A percentile compares a stretch with the other conserved stretches of the same genome.
Conservation (phyloP, 1,140 invertebrate species). For the Zaprionus africanus region DNA sequence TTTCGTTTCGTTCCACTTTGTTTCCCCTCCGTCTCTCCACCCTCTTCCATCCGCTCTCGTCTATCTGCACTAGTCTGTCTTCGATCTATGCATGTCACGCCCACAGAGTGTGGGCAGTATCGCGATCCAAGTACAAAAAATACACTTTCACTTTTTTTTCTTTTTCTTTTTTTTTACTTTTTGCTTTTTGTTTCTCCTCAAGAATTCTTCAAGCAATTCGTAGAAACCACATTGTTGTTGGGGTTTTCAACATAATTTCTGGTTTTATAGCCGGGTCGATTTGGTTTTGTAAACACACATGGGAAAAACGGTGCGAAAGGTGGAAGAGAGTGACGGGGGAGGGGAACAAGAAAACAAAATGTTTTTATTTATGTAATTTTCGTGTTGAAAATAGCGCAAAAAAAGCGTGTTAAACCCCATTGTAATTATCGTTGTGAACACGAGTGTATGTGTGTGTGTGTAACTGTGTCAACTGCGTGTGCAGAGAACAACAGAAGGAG, state of each 20-base stretch:
- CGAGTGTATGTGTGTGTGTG: conserved; percentile 16
- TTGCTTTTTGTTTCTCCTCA: conserved; percentile 33
- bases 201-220: conserved; percentile 61
- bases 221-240: conserved; percentile 40
- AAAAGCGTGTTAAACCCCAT: conserved; percentile 50
- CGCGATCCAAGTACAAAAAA: conserved; percentile 37
- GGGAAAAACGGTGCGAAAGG: conserved; percentile 24
- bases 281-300: conserved; percentile 50
- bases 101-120: conserved; percentile 35
- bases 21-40: background rate
- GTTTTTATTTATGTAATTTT: conserved; percentile 63
- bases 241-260: conserved; percentile 51
- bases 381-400: conserved; percentile 64
- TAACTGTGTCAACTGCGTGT: background rate
- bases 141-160: conserved; percentile 74
- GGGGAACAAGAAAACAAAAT: conserved; percentile 21
- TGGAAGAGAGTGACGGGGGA: background rate
- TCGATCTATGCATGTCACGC: conserved; percentile 39
- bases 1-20: conserved; percentile 12
- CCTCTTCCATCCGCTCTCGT: background rate
- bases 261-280: conserved; percentile 53
- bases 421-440: conserved; percentile 52
- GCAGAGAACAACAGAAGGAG: too few relatives aligned
- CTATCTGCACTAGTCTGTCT: background rate
- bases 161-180: conserved; percentile 21